phyloP scores from a whole-genome alignment of 2,113 vertebrate species.

The Hemiprocne comata region DNA sequence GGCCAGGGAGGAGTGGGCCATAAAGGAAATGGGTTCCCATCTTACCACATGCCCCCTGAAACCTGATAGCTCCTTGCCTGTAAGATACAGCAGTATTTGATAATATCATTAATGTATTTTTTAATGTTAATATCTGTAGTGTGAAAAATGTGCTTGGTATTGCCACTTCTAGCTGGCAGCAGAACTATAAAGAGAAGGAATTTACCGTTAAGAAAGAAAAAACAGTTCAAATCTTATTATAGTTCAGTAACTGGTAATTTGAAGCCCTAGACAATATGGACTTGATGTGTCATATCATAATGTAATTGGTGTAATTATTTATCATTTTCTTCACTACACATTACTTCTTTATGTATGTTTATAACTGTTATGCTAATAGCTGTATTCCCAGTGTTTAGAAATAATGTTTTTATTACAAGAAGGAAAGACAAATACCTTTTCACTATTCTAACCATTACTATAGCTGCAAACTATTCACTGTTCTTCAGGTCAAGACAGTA shows the following conservation, averaged over 20 bases:
- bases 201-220: neutral
- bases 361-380: neutral
- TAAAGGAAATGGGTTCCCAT: neutral
- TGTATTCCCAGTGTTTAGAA: neutral
- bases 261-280: neutral
- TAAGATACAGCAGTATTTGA: neutral
- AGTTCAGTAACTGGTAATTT: neutral
- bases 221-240: neutral
- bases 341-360: neutral
- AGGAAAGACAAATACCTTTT: neutral
- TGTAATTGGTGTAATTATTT: conserved; percentile 29
- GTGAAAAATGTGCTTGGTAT: neutral
- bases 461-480: neutral
- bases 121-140: neutral
- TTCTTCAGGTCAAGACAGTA: neutral
- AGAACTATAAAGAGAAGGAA: neutral
- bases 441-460: neutral
- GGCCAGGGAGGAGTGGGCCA: neutral
- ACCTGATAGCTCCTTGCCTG: neutral
- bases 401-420: neutral
- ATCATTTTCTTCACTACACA: neutral
- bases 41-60: neutral
- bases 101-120: neutral
- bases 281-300: neutral
- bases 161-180: neutral